phyloP scores from a whole-genome alignment of 2,113 vertebrate genomes.

The Trichomycterus rosablanca region DNA sequence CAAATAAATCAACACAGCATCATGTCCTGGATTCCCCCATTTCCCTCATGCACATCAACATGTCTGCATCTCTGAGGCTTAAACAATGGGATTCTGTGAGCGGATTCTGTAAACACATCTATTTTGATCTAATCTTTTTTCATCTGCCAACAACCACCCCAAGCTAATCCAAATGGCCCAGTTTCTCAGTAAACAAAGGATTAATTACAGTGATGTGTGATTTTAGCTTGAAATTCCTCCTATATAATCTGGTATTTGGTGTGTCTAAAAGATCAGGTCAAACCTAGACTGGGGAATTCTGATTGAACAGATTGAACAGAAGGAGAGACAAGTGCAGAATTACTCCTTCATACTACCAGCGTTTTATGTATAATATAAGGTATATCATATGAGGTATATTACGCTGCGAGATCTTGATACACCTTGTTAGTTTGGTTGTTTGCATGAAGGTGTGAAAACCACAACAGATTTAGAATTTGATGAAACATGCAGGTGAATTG shows the following conservation, averaged over 20 bases:
- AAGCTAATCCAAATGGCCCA: slow-evolving; percentile 36
- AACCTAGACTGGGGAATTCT: neutral
- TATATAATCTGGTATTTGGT: neutral
- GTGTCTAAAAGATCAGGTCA: neutral
- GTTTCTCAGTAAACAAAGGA: slow-evolving; percentile 37
- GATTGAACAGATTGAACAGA: neutral
- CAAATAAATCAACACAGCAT: no score
- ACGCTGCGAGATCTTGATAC: no score
- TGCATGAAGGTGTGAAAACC: no score
- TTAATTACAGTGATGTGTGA: slow-evolving; percentile 35
- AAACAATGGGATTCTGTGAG: slow-evolving; percentile 33
- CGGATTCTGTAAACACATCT: slow-evolving; percentile 27
- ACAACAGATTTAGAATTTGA: neutral
- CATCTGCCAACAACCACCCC: slow-evolving; percentile 29
- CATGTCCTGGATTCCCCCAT: neutral
- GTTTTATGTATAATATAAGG: no score
- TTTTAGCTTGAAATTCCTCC: slow-evolving; percentile 20
- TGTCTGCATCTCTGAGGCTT: neutral
- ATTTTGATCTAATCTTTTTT: slow-evolving; percentile 33
- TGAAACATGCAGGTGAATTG: no score
- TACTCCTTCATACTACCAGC: no score
- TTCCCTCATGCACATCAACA: neutral
- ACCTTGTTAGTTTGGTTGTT: no score
- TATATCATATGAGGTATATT: no score
- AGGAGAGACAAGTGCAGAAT: no score